Evolutionary conservation across 2,888 invertebrate genomes (phyloP).

Genomic region (Calameuta pallipes): DNA sequence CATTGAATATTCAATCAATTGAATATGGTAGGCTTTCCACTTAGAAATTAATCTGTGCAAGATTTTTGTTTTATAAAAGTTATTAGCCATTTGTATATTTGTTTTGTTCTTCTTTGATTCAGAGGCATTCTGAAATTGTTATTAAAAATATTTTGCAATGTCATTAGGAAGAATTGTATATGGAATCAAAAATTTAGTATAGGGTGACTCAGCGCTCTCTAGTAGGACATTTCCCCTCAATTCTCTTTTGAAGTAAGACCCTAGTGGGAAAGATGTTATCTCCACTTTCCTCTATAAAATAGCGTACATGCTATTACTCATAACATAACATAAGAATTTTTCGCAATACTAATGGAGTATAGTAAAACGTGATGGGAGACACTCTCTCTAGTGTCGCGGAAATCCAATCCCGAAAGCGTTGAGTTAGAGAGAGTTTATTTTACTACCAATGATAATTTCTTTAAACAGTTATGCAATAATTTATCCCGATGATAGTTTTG

Average conservation of each 20-base stretch:
- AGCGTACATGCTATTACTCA: too few relatives aligned
- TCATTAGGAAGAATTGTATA: neutral
- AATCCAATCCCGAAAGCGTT: too few relatives aligned
- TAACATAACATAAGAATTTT: too few relatives aligned
- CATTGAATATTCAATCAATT: constrained; percentile 8
- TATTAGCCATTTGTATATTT: constrained; percentile 16
- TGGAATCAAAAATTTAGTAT: neutral
- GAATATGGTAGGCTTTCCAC: constrained; percentile 28
- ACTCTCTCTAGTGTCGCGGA: neutral
- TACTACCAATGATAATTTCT: constrained; percentile 29
- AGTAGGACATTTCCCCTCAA: too few relatives aligned
- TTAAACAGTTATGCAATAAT: constrained; percentile 28
- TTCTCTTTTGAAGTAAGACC: too few relatives aligned
- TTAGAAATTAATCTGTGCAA: constrained; percentile 17
- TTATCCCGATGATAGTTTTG: constrained; percentile 16
- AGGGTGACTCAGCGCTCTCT: too few relatives aligned
- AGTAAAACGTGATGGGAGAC: too few relatives aligned
- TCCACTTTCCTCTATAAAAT: too few relatives aligned
- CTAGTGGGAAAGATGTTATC: too few relatives aligned
- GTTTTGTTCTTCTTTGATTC: constrained; percentile 12
- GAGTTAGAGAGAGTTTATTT: neutral
- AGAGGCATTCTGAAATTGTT: constrained; percentile 24
- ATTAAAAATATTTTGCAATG: neutral
- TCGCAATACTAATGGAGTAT: too few relatives aligned
- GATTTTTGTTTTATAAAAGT: constrained; percentile 20